A percentile compares a stretch with the other conserved stretches of the same genome.
These are phyloP conservation scores for Brevimyrus niger DNA, from an alignment of 2,113 vertebrate species.

Conservation along the genomic window DNA sequence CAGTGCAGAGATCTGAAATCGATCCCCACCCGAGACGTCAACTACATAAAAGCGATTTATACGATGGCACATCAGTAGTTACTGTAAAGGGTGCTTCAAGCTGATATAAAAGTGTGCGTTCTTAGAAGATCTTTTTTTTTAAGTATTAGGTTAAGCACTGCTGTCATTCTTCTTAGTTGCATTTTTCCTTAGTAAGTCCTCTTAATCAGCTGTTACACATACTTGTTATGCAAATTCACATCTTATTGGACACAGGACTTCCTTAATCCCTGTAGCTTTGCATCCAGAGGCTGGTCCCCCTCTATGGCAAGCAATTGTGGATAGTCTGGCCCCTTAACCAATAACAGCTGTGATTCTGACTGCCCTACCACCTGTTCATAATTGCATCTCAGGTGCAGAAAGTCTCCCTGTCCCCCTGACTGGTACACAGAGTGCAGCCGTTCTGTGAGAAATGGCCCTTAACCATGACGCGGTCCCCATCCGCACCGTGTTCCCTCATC, in stretches of 20 bases:
- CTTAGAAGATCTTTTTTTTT: neutral
- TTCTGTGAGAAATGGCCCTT: neutral
- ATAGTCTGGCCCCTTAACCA: neutral
- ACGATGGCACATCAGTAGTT: neutral
- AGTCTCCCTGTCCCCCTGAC: neutral
- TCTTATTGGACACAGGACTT: neutral
- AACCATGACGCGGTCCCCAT: neutral
- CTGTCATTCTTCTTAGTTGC: neutral
- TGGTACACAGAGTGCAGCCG: neutral
- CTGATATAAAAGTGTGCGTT: neutral
- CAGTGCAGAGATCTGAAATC: slow-evolving; percentile 35
- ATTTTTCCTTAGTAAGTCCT: neutral
- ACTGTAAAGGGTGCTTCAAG: neutral
- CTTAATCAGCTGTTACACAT: neutral
- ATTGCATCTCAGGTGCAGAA: slow-evolving; percentile 3
- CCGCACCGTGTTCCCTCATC: neutral
- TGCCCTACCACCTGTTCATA: neutral
- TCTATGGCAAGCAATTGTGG: neutral
- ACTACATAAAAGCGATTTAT: slow-evolving; percentile 15
- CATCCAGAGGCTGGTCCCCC: neutral
- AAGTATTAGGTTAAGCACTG: neutral
- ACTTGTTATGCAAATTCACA: neutral
- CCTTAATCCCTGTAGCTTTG: neutral
- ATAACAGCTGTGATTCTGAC: neutral
- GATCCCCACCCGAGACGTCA: slow-evolving; percentile 30